Base-by-base conservation (phyloP, 2,113 vertebrate species). In the Nothoprocta perdicaria region DNA sequence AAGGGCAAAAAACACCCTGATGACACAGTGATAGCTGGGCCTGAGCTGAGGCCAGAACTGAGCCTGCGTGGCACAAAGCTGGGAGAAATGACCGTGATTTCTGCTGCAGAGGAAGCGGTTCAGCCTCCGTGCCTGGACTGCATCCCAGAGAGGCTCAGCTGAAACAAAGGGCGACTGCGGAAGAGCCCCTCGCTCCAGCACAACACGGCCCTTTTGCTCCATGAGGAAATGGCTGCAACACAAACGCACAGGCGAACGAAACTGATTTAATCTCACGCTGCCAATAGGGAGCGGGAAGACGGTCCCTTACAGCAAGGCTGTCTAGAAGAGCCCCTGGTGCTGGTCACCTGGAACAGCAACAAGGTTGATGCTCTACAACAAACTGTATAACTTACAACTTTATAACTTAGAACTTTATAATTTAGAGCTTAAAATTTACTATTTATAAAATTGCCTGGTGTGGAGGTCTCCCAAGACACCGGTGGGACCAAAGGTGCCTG, bases 261-360 rank as follows among this genome's bases (percentile, higher is more conserved):
- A 67, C 45, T 63, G 33, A 77, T 41, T 80, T 55, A 63, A 80
- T 62, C 23, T 7, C 72, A 74, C 12, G 35, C 45, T 67, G 63
- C 46, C 86, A 73, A 68, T 1, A 68, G 40, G 41, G 58, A 76
- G 45, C 43, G 48, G 50, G 60, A 60, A 73, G 78, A 76, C 26
- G 40, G 23, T 87, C 31, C 81, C 67, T 31, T 10, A 58, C 4
- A 26, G 53, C 52, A 78, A 26, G 24, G 23, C 18, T 71, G 16
- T 63, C 29, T 72, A 79, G 43, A n/a, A 0, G 0, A n/a, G 38
- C 45, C 1, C 1, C 0, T 27, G n/a, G 71, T 5, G 26, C 10
- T 18, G 1, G 0, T 21, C 46, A 41, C 55, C 26, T 12, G 45
- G 67, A 55, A 18, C 61, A 78, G 71, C 50, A 61, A n/a, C 9